A percentile compares a stretch with the other conserved stretches of the same genome.
Evolutionary conservation across 2,888 invertebrate species (phyloP).

Genomic region (Toxonevra muliebris): DNA sequence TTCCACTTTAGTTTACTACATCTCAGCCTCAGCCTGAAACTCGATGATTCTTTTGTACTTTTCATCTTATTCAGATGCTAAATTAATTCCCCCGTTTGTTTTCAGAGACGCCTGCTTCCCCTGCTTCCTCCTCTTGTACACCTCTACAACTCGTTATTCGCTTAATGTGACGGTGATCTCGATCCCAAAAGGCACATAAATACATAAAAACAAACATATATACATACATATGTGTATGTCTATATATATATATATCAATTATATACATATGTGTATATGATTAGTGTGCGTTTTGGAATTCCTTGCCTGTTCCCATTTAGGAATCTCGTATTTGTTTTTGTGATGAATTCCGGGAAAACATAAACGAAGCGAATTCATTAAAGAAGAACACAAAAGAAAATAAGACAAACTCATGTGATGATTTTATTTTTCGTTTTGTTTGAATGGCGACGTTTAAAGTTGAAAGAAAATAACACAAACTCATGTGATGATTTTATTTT

Average conservation of each 20-base stretch:
- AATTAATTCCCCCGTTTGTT: slow-evolving; percentile 32
- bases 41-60: slow-evolving; percentile 13
- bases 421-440: too few species aligned
- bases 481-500: too few species aligned
- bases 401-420: too few species aligned
- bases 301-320: slow-evolving; percentile 38
- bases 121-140: not conserved
- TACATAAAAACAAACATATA: slow-evolving; percentile 12
- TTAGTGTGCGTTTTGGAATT: slow-evolving; percentile 31
- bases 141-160: slow-evolving; percentile 24
- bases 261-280: too few species aligned
- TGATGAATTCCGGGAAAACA: slow-evolving; percentile 33
- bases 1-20: not conserved
- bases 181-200: slow-evolving; percentile 20
- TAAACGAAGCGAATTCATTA: slow-evolving; percentile 25
- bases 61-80: slow-evolving; percentile 22
- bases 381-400: slow-evolving; percentile 7
- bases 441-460: too few species aligned
- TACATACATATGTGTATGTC: too few species aligned
- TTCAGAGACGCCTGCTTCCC: slow-evolving; percentile 14
- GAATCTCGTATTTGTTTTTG: slow-evolving; percentile 39
- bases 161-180: slow-evolving; percentile 31
- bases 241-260: too few species aligned
- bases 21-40: slow-evolving; percentile 5
- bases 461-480: too few species aligned